Percentiles rank a stretch among this genome's conserved stretches.
Evolutionary conservation across 2,113 vertebrate species (phyloP).

Genomic region (Clarias macrocephalus): DNA sequence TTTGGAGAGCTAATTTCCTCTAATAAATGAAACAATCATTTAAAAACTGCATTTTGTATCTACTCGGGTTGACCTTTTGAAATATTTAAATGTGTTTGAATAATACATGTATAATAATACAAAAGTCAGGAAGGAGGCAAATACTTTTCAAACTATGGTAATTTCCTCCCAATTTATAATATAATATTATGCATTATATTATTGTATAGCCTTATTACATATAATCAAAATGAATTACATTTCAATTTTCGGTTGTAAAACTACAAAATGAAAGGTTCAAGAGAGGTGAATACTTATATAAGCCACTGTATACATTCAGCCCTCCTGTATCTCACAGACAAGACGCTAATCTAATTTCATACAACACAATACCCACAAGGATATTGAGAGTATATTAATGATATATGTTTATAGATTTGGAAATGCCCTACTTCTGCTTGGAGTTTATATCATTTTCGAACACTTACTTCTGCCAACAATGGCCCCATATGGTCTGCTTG

Average conservation of each 20-base stretch:
- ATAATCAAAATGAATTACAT: not conserved
- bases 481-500: too few species aligned
- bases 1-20: too few species aligned
- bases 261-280: not conserved
- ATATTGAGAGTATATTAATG: not conserved
- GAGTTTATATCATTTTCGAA: too few species aligned
- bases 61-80: too few species aligned
- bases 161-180: not conserved
- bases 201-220: not conserved
- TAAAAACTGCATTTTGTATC: too few species aligned
- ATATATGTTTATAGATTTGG: not conserved
- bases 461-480: too few species aligned
- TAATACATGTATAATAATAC: too few species aligned
- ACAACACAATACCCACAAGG: not conserved
- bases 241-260: not conserved
- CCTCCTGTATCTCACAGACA: not conserved
- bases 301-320: not conserved
- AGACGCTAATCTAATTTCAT: slow-evolving; percentile 8
- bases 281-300: not conserved
- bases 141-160: not conserved
- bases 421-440: not conserved
- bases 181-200: too few species aligned
- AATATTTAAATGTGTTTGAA: too few species aligned
- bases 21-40: too few species aligned
- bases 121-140: too few species aligned